phyloP scores from a whole-genome alignment of 2,113 vertebrate genomes.

The Hippolais icterina region DNA sequence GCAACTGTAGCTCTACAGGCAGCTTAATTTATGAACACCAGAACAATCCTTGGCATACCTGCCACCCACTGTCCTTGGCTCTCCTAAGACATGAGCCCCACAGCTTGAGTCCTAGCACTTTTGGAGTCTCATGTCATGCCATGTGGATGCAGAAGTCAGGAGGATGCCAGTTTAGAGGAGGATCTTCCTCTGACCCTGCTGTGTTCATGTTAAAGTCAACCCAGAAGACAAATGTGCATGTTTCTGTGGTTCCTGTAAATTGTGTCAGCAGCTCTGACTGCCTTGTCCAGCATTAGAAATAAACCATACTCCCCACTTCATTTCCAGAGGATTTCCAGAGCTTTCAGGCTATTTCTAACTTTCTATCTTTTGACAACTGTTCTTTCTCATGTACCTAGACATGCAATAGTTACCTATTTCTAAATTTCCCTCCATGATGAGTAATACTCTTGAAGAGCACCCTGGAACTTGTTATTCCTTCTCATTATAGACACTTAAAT shows the following conservation, averaged over 20 bases:
- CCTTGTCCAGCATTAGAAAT: slow-evolving; percentile 11
- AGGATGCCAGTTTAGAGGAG: not conserved
- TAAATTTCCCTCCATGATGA: not conserved
- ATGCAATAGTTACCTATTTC: not conserved
- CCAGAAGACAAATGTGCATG: not conserved
- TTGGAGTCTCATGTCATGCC: not conserved
- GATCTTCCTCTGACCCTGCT: slow-evolving; percentile 14
- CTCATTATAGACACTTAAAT: not conserved
- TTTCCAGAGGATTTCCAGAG: slow-evolving; percentile 42
- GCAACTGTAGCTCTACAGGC: not conserved
- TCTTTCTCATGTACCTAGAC: not conserved
- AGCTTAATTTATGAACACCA: not conserved
- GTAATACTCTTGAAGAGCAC: not conserved
- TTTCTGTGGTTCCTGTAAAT: slow-evolving; percentile 26
- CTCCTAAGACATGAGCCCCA: not conserved
- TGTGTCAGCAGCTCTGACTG: not conserved
- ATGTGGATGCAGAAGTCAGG: not conserved
- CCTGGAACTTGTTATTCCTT: not conserved
- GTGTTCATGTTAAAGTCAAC: not conserved
- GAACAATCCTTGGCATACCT: not conserved
- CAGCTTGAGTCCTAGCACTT: not conserved
- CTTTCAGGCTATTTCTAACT: not conserved
- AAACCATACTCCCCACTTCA: not conserved
- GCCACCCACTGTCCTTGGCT: not conserved
- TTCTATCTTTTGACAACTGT: not conserved